Base-by-base conservation (phyloP, 2,888 invertebrate species). In the Noctua pronuba region DNA sequence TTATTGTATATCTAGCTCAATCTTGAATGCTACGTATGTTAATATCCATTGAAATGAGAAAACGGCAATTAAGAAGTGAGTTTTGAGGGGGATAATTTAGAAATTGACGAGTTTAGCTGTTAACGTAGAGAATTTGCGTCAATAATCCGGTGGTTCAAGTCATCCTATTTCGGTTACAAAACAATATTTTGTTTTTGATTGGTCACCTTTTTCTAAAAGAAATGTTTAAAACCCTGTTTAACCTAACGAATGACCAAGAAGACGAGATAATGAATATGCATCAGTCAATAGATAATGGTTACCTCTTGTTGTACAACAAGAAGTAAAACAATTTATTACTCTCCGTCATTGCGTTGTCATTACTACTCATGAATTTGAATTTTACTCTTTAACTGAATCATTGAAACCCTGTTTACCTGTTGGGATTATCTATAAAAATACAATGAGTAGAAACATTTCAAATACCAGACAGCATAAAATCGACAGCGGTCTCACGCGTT, bases 381-480 rank as follows among this genome's bases (percentile, higher is more conserved):
- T 80, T 81, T 83, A 85, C 65, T 77, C 85, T 88, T 83, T 85
- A 92, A 92, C 89, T 86, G 87, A 92, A 93, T 88, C 88, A 79
- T 88, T 90, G 89, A 91, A 93, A 95, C 95, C 95, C 95, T 95
- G 95, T 95, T 94, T 93, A 93, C 95, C 95, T 92, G 89, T 90
- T 87, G 88, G 88, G 88, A 86, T 89, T 80, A 80, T 84, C 77
- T 86, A 85, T 82, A 89, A 87, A 88, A 87, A 86, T 89, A 89
- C 76, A 74, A 82, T 86, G 77, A 83, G 77, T 89, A 86, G 73
- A 85, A 86, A 86, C 77, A 78, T 87, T 86, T 86, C 55, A 78
- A 83, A 86, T 83, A 85, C 77, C 83, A 79, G 78, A 83, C 72
- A 82, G 86, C 88, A 76, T 80, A 75, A 83, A 85, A 82, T 79